Conservation (phyloP, 2,888 invertebrate species). For the Entomobrya proxima region DNA sequence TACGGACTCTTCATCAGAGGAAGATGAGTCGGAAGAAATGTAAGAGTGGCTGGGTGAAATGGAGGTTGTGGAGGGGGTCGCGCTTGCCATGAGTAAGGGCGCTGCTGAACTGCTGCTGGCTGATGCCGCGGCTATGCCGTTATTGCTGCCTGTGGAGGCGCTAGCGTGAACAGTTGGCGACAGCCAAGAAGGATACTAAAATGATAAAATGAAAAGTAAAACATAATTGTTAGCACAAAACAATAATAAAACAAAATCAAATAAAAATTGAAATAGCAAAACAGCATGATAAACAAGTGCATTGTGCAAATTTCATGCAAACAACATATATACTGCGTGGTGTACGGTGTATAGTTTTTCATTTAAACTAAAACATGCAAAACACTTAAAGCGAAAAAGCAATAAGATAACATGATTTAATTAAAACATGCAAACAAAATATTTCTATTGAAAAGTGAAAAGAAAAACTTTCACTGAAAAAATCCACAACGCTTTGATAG, state of each 20-base stretch:
- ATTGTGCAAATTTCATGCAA: too few species aligned
- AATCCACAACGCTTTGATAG: too few species aligned
- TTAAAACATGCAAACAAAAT: neutral
- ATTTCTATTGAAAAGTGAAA: too few species aligned
- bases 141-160: neutral
- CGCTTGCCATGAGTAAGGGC: slow-evolving; percentile 44
- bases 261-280: neutral
- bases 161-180: slow-evolving; percentile 44
- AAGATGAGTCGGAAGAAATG: slow-evolving; percentile 46
- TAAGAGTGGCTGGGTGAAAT: slow-evolving; percentile 53
- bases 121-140: slow-evolving; percentile 51
- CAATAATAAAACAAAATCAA: neutral
- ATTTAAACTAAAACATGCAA: neutral
- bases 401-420: too few species aligned
- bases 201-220: slow-evolving; percentile 32
- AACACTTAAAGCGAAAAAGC: neutral
- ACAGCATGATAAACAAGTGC: neutral
- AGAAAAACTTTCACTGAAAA: neutral
- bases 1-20: slow-evolving; percentile 54
- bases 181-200: slow-evolving; percentile 64
- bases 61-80: slow-evolving; percentile 58
- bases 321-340: too few species aligned
- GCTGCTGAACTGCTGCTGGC: slow-evolving; percentile 57
- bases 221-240: slow-evolving; percentile 22
- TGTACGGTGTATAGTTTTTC: too few species aligned